A percentile compares a stretch with the other conserved stretches of the same genome.
phyloP scores from a whole-genome alignment of 2,113 vertebrate genomes.

The Perca schrenkii region DNA sequence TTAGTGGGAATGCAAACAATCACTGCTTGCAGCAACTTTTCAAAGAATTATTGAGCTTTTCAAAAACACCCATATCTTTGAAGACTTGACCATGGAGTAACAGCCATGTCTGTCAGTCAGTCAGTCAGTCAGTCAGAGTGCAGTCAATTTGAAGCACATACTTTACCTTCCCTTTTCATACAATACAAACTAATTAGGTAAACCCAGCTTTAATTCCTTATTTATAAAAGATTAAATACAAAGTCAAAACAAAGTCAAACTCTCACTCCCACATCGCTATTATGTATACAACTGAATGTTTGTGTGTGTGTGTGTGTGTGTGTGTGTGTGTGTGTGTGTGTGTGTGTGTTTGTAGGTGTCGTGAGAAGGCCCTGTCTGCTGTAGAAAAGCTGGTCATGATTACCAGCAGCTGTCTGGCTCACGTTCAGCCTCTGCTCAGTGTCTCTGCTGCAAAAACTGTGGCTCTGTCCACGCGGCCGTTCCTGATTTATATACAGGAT shows the following conservation, averaged over 20 bases:
- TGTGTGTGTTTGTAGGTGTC: slow-evolving; percentile 8
- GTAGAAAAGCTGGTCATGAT: slow-evolving; percentile 21
- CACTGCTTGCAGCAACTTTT: no score
- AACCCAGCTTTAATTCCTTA: background rate
- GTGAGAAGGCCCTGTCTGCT: slow-evolving; percentile 31
- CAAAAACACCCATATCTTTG: no score
- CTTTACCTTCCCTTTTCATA: background rate
- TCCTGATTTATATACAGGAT: background rate
- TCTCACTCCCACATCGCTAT: background rate
- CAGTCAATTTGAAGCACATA: background rate
- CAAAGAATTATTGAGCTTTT: no score
- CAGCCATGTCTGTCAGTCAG: no score
- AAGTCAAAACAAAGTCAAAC: slow-evolving; percentile 1
- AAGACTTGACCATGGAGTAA: no score
- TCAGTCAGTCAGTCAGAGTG: no score
- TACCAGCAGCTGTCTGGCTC: slow-evolving; percentile 14
- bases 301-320: slow-evolving; percentile 21
- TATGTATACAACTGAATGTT: background rate
- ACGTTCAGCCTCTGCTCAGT: background rate
- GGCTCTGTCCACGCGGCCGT: background rate
- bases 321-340: slow-evolving; percentile 19
- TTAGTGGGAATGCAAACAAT: no score
- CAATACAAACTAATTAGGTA: background rate
- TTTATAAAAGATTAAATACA: background rate
- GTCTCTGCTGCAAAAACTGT: background rate